Percentiles rank a stretch among this genome's conserved stretches.
phyloP scores from a whole-genome alignment of 2,113 vertebrate species.

The Notothenia coriiceps region DNA sequence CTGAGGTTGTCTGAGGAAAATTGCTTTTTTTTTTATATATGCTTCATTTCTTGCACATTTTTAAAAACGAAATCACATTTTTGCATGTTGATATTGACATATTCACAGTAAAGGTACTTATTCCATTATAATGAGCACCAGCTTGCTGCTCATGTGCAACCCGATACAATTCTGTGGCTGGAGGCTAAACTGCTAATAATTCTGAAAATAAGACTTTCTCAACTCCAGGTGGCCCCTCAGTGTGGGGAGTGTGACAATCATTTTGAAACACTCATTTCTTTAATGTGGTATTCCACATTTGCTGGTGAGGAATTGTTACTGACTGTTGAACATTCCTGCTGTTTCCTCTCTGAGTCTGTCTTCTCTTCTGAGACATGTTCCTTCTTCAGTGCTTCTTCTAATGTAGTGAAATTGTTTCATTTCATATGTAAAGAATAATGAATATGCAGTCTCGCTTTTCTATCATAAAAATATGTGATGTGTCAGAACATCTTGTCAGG shows the following conservation, averaged over 20 bases:
- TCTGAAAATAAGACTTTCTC: background rate
- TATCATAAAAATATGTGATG: constrained; percentile 34
- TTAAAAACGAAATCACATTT: background rate
- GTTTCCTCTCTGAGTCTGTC: constrained; percentile 45
- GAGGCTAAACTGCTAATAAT: background rate
- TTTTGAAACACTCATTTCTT: constrained; percentile 39
- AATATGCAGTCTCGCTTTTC: constrained; percentile 19
- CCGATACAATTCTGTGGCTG: background rate
- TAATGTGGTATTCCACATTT: constrained; percentile 70
- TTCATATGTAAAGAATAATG: constrained; percentile 42
- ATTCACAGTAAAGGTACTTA: background rate
- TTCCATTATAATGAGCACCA: background rate
- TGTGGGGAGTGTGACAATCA: background rate
- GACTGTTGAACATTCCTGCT: background rate
- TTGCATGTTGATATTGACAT: background rate
- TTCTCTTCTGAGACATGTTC: constrained; percentile 12
- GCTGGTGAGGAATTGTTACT: constrained; percentile 27
- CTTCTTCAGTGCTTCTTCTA: constrained; percentile 6
- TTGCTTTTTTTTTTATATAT: background rate
- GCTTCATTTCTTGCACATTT: background rate
- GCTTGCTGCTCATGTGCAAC: background rate
- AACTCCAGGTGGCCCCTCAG: constrained; percentile 7
- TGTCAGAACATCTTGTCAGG: constrained; percentile 30
- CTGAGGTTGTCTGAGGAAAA: background rate
- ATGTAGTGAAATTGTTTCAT: constrained; percentile 40